A percentile compares a stretch with the other conserved stretches of the same genome.
These are phyloP conservation scores for Platichthys flesus DNA, from an alignment of 2,113 vertebrate genomes.

Conservation along the genomic window DNA sequence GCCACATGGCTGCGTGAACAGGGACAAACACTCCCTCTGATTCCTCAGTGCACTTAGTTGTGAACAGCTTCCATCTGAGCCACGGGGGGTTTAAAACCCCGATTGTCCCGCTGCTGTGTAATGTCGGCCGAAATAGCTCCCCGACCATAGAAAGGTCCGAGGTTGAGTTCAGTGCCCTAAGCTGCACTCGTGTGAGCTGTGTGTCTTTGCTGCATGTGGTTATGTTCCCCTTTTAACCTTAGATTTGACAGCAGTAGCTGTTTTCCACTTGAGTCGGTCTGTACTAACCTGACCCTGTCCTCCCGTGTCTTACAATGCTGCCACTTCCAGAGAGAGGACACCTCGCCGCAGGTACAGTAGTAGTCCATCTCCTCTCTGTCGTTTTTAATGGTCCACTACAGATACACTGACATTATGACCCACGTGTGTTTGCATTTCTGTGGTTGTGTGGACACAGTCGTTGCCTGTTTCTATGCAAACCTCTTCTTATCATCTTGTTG, in stretches of 20 bases:
- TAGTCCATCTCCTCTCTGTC: background rate
- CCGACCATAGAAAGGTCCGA: slow-evolving; percentile 12
- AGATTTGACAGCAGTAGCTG: slow-evolving; percentile 9
- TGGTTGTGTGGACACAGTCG: background rate
- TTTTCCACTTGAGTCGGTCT: slow-evolving; percentile 1
- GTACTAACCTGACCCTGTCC: slow-evolving; percentile 49
- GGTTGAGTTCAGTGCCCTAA: slow-evolving; percentile 18
- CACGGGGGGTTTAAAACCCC: slow-evolving; percentile 20
- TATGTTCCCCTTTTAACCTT: background rate
- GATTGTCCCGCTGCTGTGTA: slow-evolving; percentile 47
- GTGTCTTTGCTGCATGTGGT: slow-evolving; percentile 25
- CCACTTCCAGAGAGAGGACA: slow-evolving; percentile 70
- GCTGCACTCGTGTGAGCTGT: slow-evolving; percentile 20
- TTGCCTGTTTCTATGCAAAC: slow-evolving; percentile 6
- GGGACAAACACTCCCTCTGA: slow-evolving; percentile 4
- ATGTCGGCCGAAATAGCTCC: slow-evolving; percentile 34
- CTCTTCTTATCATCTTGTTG: background rate
- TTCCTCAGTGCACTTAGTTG: slow-evolving; percentile 21
- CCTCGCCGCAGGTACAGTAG: slow-evolving; percentile 75
- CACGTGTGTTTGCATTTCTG: slow-evolving; percentile 9
- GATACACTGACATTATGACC: background rate
- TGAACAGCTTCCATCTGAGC: slow-evolving; percentile 29
- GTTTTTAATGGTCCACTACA: background rate
- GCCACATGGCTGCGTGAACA: slow-evolving; percentile 7
- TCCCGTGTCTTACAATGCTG: slow-evolving; percentile 56